phyloP scores from a whole-genome alignment of 2,113 vertebrate species.

The Psittacula cyanocephala region DNA sequence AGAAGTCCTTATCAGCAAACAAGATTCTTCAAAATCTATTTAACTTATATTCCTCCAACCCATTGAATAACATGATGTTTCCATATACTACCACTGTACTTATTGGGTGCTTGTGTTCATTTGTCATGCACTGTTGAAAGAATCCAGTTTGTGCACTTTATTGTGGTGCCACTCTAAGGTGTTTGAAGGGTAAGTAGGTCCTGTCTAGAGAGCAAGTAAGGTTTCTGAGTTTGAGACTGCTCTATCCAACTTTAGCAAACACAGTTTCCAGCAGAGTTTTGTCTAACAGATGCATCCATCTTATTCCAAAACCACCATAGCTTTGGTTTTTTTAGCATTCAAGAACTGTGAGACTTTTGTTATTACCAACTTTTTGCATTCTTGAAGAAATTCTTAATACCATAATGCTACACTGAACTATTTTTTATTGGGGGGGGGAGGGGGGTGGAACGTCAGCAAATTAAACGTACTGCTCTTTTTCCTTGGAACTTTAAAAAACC shows the following conservation, averaged over 20 bases:
- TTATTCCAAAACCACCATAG: slow-evolving; percentile 63
- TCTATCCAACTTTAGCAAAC: slow-evolving; percentile 69
- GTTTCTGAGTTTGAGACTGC: slow-evolving; percentile 54
- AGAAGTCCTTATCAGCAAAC: slow-evolving; percentile 98
- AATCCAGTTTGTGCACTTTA: slow-evolving; percentile 71
- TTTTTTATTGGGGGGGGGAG: slow-evolving; percentile 42
- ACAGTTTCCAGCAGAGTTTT: slow-evolving; percentile 60
- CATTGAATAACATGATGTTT: slow-evolving; percentile 64
- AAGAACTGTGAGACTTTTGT: slow-evolving; percentile 71
- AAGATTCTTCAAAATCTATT: slow-evolving; percentile 97
- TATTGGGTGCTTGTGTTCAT: slow-evolving; percentile 72
- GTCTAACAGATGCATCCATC: slow-evolving; percentile 54
- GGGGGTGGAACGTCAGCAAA: slow-evolving; percentile 50
- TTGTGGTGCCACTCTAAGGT: slow-evolving; percentile 69
- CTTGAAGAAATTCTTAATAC: slow-evolving; percentile 65
- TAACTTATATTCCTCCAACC: slow-evolving; percentile 71
- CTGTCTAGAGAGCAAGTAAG: slow-evolving; percentile 45
- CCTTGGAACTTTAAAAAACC: slow-evolving; percentile 65
- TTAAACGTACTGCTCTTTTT: slow-evolving; percentile 63
- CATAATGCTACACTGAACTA: slow-evolving; percentile 64
- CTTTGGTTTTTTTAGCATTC: slow-evolving; percentile 59
- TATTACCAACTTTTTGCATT: slow-evolving; percentile 49
- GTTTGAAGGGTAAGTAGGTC: slow-evolving; percentile 62
- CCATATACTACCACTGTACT: slow-evolving; percentile 60
- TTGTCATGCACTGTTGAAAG: slow-evolving; percentile 73